Base-by-base conservation (phyloP, 2,113 vertebrate genomes). In the Miniopterus natalensis region DNA sequence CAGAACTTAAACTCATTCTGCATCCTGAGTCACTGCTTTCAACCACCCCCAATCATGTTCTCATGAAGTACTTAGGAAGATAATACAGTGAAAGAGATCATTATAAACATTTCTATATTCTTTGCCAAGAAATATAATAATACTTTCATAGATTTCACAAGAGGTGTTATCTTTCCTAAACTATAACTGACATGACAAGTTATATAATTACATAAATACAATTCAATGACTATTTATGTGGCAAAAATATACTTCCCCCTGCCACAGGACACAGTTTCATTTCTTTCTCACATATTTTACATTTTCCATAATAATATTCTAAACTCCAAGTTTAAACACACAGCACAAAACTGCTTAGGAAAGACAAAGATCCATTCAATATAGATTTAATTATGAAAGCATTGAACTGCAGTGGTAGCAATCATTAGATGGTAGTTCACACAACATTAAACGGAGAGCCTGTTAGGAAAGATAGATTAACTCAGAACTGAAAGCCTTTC, bases 371-470 rank as follows among this genome's bases (percentile, higher is more conserved):
- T 96, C 92, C 95, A 66, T 84, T 97, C 79, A 75, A 84, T 92
- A 94, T 65, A 20, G 96, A 96, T 95, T 97, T 98, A 98, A 98
- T 97, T 98, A 96, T 84, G 97, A 92, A 79, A 92, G 45, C 83
- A 95, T 80, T 93, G 95, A 97, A 96, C n/a, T 68, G 27, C 81
- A 86, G 18, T 59, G 5, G 40, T 91, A 71, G 40, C 18, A 27
- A 45, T 92, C 57, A 96, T 92, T 61, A 83, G n/a, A 70, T 83
- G 83, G 79, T 59, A 88, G 65, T 91, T 96, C 86, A 93, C 65
- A 87, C 47, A 77, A 87, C 61, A 73, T 97, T 97, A 97, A 97
- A 92, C 94, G 66, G 92, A 96, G 49, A 80, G 93, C 57, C 71
- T 92, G 84, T 85, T 63, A 93, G 84, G 86, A 45, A 94, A 77